These are phyloP conservation scores for Erpetoichthys calabaricus DNA, from an alignment of 2,797 vertebrate species.

Conservation along the genomic window DNA sequence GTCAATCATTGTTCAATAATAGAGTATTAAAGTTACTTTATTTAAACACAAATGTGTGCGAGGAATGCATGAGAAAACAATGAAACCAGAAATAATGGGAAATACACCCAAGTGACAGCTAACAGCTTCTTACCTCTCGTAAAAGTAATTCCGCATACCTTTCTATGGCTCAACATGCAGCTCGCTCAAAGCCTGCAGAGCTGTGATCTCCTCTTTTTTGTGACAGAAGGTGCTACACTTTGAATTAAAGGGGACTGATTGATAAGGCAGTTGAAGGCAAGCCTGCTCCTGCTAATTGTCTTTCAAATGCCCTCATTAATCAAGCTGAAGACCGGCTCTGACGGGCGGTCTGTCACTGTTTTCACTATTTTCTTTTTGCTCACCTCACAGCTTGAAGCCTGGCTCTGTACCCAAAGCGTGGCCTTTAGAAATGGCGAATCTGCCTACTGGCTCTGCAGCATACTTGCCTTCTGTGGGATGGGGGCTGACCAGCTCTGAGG, in stretches of 20 bases:
- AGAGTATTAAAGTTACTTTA: too few species aligned
- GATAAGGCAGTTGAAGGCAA: constrained; percentile 87
- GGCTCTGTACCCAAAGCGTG: constrained; percentile 34
- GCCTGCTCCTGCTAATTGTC: constrained; percentile 93
- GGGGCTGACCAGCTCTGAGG: constrained; percentile 65
- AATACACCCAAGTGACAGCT: too few species aligned
- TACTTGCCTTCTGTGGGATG: constrained; percentile 79
- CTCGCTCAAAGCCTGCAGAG: constrained; percentile 37
- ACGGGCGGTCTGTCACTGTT: constrained; percentile 70
- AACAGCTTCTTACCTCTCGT: too few species aligned
- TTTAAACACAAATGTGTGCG: background rate
- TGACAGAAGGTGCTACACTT: constrained; percentile 49
- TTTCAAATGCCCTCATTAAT: constrained; percentile 98
- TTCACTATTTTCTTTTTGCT: constrained; percentile 58
- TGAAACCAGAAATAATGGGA: background rate
- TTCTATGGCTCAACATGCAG: constrained; percentile 34
- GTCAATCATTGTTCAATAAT: too few species aligned
- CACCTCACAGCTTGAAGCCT: constrained; percentile 72
- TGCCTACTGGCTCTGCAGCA: constrained; percentile 32
- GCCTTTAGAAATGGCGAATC: constrained; percentile 36
- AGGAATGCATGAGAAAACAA: background rate
- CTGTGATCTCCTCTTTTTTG: constrained; percentile 50
- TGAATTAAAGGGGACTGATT: constrained; percentile 83
- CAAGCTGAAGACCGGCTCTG: constrained; percentile 61
- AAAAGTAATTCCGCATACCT: constrained; percentile 10